A percentile compares a stretch with the other conserved stretches of the same genome.
phyloP scores from a whole-genome alignment of 2,113 vertebrate species.

The Cygnus buccinator region DNA sequence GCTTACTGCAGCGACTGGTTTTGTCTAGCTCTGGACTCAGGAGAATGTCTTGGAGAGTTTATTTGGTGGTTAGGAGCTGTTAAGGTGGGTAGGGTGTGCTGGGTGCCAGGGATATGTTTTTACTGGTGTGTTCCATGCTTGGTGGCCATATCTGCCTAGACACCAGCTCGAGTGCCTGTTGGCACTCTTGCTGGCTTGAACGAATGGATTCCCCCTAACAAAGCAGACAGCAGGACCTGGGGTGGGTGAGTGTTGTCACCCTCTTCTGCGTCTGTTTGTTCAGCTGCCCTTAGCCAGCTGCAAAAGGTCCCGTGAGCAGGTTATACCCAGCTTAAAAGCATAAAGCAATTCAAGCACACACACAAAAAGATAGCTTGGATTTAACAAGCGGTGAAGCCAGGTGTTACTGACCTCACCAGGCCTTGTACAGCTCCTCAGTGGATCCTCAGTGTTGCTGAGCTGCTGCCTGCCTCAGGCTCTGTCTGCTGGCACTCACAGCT shows the following conservation, averaged over 20 bases:
- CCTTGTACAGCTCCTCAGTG: rapidly evolving
- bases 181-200: not conserved
- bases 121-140: not conserved
- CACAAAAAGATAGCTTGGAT: not conserved
- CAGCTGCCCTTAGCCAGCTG: not conserved
- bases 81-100: not conserved
- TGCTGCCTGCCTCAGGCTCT: not conserved
- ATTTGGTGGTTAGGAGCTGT: not conserved
- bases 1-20: not conserved
- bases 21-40: not conserved
- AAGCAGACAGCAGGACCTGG: not conserved
- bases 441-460: not conserved
- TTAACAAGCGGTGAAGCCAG: not conserved
- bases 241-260: not conserved
- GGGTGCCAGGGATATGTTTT: not conserved
- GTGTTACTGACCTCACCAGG: not conserved
- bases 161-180: no score
- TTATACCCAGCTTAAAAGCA: not conserved
- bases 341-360: not conserved
- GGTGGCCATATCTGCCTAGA: no score
- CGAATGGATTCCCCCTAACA: not conserved
- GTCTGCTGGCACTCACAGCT: not conserved
- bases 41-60: not conserved
- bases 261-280: not conserved
- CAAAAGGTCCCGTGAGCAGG: not conserved